Percentiles rank a stretch among this genome's conserved stretches.
Conservation (phyloP, 2,888 invertebrate genomes). For the Drosophila tripunctata region DNA sequence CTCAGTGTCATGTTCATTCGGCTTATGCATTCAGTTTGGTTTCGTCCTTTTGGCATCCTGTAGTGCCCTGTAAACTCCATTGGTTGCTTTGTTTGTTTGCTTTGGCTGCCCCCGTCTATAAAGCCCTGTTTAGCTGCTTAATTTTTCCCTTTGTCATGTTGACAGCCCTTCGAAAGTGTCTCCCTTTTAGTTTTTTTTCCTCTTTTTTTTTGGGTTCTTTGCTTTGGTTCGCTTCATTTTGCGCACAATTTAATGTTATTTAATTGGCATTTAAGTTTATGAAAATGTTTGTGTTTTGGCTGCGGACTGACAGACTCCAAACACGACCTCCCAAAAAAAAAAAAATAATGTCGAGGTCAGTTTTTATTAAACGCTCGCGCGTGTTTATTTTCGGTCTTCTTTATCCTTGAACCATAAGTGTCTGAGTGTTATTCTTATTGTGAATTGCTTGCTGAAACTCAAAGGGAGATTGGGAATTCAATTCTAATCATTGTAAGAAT, state of each 20-base stretch:
- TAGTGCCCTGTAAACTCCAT: slow-evolving; percentile 23
- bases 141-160: slow-evolving; percentile 78
- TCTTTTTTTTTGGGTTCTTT: slow-evolving; percentile 18
- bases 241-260: slow-evolving; percentile 79
- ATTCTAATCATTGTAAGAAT: background rate
- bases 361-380: slow-evolving; percentile 36
- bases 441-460: slow-evolving; percentile 3
- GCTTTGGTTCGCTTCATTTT: slow-evolving; percentile 54
- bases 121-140: slow-evolving; percentile 77
- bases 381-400: slow-evolving; percentile 4
- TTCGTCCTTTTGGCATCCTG: slow-evolving; percentile 12
- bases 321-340: slow-evolving; percentile 13
- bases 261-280: slow-evolving; percentile 77
- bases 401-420: slow-evolving; percentile 19
- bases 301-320: slow-evolving; percentile 8
- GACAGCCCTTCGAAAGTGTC: slow-evolving; percentile 68
- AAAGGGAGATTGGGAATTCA: background rate
- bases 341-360: slow-evolving; percentile 55
- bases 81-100: slow-evolving; percentile 55
- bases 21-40: slow-evolving; percentile 68
- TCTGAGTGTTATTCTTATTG: background rate
- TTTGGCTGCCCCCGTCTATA: slow-evolving; percentile 47
- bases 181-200: slow-evolving; percentile 8
- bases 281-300: slow-evolving; percentile 62
- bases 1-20: slow-evolving; percentile 62